Conservation (phyloP, 64 coral and sea anemone species). For the Stylophora pistillata region DNA sequence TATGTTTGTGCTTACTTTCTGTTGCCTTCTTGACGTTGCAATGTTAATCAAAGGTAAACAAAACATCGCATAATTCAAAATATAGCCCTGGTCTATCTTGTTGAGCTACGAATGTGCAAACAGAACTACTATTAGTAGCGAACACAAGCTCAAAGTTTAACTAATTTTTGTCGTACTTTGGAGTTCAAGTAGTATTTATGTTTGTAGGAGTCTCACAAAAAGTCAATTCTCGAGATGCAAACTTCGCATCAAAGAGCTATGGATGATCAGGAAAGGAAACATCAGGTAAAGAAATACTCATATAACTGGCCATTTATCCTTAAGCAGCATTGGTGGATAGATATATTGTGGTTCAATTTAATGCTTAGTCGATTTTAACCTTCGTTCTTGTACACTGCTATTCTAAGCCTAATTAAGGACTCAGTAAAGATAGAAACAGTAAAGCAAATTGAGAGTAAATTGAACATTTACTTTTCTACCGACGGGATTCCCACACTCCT, state of each 20-base stretch:
- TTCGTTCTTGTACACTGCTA: no score
- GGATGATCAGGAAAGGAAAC: constrained; percentile 75
- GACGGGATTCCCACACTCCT: no score
- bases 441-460: not conserved
- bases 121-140: not conserved
- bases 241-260: constrained; percentile 60
- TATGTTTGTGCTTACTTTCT: no score
- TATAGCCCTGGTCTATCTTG: no score
- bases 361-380: no score
- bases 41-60: no score
- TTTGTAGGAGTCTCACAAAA: constrained; percentile 87
- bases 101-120: no score
- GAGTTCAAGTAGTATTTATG: not conserved
- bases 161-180: not conserved
- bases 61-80: no score
- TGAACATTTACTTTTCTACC: not conserved
- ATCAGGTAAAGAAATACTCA: constrained; percentile 50
- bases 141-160: not conserved
- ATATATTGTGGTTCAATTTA: not conserved
- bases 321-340: not conserved
- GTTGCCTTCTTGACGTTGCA: no score
- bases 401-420: no score
- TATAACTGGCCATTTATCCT: not conserved
- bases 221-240: constrained; percentile 70
- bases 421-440: no score